Evolutionary conservation across 2,113 vertebrate genomes (phyloP).

Genomic region (Diadophis punctatus): DNA sequence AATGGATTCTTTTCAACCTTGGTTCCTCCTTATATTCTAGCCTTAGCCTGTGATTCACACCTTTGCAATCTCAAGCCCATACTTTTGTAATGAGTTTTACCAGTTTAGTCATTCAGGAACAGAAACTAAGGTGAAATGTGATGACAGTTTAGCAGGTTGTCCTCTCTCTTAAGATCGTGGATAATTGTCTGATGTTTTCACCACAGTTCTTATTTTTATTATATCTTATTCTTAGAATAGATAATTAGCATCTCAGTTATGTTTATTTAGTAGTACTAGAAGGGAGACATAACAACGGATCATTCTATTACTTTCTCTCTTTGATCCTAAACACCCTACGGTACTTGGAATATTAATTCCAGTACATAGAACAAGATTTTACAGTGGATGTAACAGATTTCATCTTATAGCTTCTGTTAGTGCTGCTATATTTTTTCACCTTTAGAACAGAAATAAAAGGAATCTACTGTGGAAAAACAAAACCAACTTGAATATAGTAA

Average conservation of each 20-base stretch:
- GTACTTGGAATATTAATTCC: neutral
- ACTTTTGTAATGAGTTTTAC: neutral
- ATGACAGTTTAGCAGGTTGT: neutral
- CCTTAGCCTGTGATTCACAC: neutral
- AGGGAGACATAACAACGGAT: neutral
- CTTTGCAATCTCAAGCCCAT: neutral
- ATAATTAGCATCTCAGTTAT: neutral
- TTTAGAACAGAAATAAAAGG: neutral
- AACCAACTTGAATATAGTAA: neutral
- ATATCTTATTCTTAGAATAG: neutral
- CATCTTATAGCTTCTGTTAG: neutral
- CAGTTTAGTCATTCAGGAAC: neutral
- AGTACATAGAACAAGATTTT: neutral
- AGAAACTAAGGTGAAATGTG: constrained; percentile 1
- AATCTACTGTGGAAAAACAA: neutral
- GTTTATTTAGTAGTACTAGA: neutral
- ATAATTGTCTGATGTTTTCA: neutral
- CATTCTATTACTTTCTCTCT: neutral
- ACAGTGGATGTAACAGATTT: neutral
- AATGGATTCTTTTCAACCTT: neutral
- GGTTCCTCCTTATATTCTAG: neutral
- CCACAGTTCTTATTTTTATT: too few species aligned
- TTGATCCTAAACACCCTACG: neutral
- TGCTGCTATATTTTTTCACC: neutral
- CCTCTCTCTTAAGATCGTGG: neutral